These are phyloP conservation scores for Anabacerthia variegaticeps DNA, from an alignment of 2,797 vertebrate species.

Conservation along the genomic window DNA sequence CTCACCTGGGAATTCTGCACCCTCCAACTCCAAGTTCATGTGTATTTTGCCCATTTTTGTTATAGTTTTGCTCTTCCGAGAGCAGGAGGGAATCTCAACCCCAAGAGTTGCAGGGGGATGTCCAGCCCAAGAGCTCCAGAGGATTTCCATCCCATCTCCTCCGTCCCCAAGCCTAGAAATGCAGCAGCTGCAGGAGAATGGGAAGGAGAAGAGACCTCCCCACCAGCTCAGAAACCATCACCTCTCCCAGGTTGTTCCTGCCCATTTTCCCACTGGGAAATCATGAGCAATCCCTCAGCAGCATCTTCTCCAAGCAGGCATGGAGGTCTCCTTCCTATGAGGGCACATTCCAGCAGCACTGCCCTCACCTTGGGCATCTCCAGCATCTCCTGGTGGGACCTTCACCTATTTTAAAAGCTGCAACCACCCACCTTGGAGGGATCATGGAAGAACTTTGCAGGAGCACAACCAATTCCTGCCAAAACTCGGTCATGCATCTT, in stretches of 20 bases:
- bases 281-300: not conserved
- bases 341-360: not conserved
- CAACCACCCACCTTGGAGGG: not conserved
- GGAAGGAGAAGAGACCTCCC: not conserved
- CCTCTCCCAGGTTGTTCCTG: not conserved
- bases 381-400: not conserved
- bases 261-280: not conserved
- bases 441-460: not conserved
- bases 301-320: not conserved
- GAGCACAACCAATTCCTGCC: not conserved
- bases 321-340: accelerated
- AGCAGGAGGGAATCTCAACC: not conserved
- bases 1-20: not conserved
- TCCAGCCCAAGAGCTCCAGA: not conserved
- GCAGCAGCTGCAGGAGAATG: not conserved
- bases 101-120: not conserved
- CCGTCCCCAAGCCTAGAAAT: not conserved
- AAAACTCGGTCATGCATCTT: not conserved
- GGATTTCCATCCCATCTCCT: not conserved
- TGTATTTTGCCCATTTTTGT: not conserved
- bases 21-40: not conserved
- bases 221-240: not conserved
- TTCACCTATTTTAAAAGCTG: not conserved
- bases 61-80: not conserved
- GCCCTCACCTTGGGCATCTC: not conserved